A percentile compares a stretch with the other conserved stretches of the same genome.
These are phyloP conservation scores for Leucoma salicis DNA, from an alignment of 2,888 invertebrate genomes.

Conservation along the genomic window DNA sequence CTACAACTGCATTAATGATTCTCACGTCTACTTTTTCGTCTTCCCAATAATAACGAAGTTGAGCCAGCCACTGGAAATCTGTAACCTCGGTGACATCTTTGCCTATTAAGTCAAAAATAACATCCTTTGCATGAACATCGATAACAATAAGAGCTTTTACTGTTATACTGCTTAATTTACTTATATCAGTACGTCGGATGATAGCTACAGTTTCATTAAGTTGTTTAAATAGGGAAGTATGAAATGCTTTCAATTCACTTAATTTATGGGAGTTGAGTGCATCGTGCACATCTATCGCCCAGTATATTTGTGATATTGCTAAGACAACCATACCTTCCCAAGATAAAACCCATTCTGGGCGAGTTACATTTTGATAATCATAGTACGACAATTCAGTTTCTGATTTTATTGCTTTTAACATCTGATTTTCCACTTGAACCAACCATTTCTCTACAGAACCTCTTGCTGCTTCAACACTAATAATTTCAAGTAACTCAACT, in stretches of 20 bases:
- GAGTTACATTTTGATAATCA: slow-evolving; percentile 81
- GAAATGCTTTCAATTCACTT: slow-evolving; percentile 80
- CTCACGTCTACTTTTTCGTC: slow-evolving; percentile 85
- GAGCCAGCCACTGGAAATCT: slow-evolving; percentile 93
- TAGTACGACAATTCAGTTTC: slow-evolving; percentile 85
- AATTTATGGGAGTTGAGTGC: slow-evolving; percentile 83
- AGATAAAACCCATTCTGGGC: slow-evolving; percentile 87
- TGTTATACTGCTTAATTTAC: slow-evolving; percentile 87
- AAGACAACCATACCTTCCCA: slow-evolving; percentile 94
- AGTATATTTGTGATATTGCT: slow-evolving; percentile 90
- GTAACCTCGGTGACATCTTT: slow-evolving; percentile 85
- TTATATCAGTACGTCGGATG: slow-evolving; percentile 86
- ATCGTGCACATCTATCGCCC: slow-evolving; percentile 90
- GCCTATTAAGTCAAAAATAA: slow-evolving; percentile 85
- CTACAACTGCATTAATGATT: slow-evolving; percentile 90
- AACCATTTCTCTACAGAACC: slow-evolving; percentile 95
- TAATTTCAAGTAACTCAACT: slow-evolving; percentile 82
- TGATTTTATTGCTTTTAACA: slow-evolving; percentile 87
- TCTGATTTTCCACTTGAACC: slow-evolving; percentile 90
- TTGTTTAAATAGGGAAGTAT: slow-evolving; percentile 81
- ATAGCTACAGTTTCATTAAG: slow-evolving; percentile 88
- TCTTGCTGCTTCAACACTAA: slow-evolving; percentile 87
- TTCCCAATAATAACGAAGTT: slow-evolving; percentile 91
- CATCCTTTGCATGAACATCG: slow-evolving; percentile 93
- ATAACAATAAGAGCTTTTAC: slow-evolving; percentile 92